A percentile compares a stretch with the other conserved stretches of the same genome.
phyloP scores from a whole-genome alignment of 2,888 invertebrate species.

The Holacanthella duospinosa region DNA sequence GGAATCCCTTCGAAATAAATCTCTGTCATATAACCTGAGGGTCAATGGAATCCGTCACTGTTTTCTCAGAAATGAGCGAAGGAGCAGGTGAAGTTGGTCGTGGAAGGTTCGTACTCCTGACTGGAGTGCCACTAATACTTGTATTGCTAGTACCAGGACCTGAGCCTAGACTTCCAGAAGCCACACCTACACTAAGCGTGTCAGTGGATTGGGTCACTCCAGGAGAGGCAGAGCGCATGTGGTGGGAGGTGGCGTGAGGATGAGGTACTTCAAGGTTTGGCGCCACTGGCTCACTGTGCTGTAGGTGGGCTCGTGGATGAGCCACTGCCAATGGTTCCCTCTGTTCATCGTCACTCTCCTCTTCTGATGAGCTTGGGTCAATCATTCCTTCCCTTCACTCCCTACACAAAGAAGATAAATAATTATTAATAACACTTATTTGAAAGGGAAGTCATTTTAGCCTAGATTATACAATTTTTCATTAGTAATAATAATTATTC shows the following conservation, averaged over 20 bases:
- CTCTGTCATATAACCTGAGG: slow-evolving; percentile 24
- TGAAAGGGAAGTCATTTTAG: background rate
- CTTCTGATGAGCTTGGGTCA: slow-evolving; percentile 91
- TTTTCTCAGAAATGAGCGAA: slow-evolving; percentile 81
- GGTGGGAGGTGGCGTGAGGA: slow-evolving; percentile 10
- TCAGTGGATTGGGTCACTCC: slow-evolving; percentile 24
- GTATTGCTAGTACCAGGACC: slow-evolving; percentile 52
- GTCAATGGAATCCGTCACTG: slow-evolving; percentile 48
- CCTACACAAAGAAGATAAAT: background rate
- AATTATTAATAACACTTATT: background rate
- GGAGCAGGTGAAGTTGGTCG: slow-evolving; percentile 82
- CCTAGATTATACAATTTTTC: background rate
- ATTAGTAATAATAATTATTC: background rate
- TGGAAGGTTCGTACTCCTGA: slow-evolving; percentile 54
- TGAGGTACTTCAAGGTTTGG: slow-evolving; percentile 9
- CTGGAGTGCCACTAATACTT: slow-evolving; percentile 49
- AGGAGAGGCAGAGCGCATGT: slow-evolving; percentile 11
- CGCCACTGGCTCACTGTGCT: slow-evolving; percentile 11
- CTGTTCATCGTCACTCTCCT: slow-evolving; percentile 86
- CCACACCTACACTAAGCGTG: slow-evolving; percentile 24
- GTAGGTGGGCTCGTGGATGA: slow-evolving; percentile 15
- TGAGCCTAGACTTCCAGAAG: slow-evolving; percentile 40
- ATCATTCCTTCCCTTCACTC: slow-evolving; percentile 54
- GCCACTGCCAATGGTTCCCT: slow-evolving; percentile 45
- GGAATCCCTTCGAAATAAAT: background rate